These are phyloP conservation scores for Lagria hirta DNA, from an alignment of 2,888 invertebrate species.

Conservation along the genomic window DNA sequence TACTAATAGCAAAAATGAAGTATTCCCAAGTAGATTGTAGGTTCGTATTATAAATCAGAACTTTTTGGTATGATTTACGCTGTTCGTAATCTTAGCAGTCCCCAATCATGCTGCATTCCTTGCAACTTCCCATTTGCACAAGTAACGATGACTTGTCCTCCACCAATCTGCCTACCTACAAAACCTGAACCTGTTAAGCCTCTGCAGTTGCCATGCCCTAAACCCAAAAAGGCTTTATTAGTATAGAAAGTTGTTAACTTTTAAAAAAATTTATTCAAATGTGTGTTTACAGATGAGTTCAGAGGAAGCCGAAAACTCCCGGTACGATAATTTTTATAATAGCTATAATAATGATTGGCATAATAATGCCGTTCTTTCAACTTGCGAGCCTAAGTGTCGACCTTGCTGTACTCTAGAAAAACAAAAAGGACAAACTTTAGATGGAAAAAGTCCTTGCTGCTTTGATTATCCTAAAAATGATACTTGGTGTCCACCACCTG, in stretches of 20 bases:
- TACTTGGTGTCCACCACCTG: slow-evolving; percentile 12
- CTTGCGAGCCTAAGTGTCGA: too few relatives aligned
- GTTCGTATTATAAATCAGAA: slow-evolving; percentile 18
- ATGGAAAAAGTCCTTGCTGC: slow-evolving; percentile 40
- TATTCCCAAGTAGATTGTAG: background rate
- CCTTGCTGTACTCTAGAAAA: slow-evolving; percentile 9
- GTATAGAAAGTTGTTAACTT: background rate
- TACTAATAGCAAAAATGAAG: slow-evolving; percentile 5
- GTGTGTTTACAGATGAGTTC: slow-evolving; percentile 31
- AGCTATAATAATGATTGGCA: slow-evolving; percentile 48
- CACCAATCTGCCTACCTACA: slow-evolving; percentile 44
- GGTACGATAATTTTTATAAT: slow-evolving; percentile 49
- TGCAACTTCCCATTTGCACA: slow-evolving; percentile 34
- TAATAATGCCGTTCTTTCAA: slow-evolving; percentile 24
- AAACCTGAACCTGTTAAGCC: slow-evolving; percentile 45
- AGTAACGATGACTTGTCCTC: slow-evolving; percentile 43
- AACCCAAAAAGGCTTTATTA: slow-evolving; percentile 3
- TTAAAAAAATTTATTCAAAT: slow-evolving; percentile 3
- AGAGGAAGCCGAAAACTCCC: slow-evolving; percentile 36
- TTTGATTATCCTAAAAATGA: slow-evolving; percentile 35
- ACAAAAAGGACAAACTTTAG: slow-evolving; percentile 35
- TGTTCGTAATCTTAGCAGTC: too few relatives aligned
- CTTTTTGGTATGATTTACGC: too few relatives aligned
- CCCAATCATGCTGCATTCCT: slow-evolving; percentile 15
- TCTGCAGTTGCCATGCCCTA: slow-evolving; percentile 38